A percentile compares a stretch with the other conserved stretches of the same genome.
Evolutionary conservation across 1,140 invertebrate genomes (phyloP).

Genomic region (Chelonus insularis): DNA sequence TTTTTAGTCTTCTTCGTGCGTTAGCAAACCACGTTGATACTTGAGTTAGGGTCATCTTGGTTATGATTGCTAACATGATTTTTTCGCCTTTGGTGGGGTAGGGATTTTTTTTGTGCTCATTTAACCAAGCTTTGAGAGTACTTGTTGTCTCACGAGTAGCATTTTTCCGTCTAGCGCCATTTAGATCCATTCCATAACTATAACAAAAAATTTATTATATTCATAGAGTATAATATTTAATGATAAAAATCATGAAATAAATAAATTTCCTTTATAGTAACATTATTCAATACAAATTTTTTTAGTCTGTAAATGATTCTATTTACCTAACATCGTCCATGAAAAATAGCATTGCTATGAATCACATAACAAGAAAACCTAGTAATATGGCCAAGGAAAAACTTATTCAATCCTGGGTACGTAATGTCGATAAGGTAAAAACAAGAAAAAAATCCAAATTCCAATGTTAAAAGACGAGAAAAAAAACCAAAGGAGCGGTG

Average conservation of each 20-base stretch:
- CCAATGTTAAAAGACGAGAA: neutral
- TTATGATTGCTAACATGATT: constrained; percentile 98
- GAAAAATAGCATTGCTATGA: too few species aligned
- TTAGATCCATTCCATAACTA: constrained; percentile 89
- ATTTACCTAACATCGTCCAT: too few species aligned
- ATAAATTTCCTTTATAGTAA: too few species aligned
- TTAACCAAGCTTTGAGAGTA: constrained; percentile 96
- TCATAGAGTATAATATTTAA: neutral
- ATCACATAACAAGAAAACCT: too few species aligned
- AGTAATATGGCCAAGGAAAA: constrained; percentile 45
- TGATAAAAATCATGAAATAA: too few species aligned
- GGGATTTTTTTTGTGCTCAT: constrained; percentile 98
- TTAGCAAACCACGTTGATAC: constrained; percentile 99
- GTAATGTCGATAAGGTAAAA: constrained; percentile 54
- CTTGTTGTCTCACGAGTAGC: constrained; percentile 96
- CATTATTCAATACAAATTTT: too few species aligned
- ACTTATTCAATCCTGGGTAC: constrained; percentile 60
- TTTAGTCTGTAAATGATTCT: too few species aligned
- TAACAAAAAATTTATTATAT: constrained; percentile 44
- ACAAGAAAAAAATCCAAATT: constrained; percentile 26
- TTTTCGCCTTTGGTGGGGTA: constrained; percentile 99
- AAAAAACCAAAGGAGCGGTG: neutral
- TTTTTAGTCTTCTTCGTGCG: constrained; percentile 91
- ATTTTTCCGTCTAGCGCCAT: constrained; percentile 91
- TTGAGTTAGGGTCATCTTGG: constrained; percentile 98